Base-by-base conservation (phyloP, 2,797 vertebrate genomes). In the Sphenopsis melanotis region DNA sequence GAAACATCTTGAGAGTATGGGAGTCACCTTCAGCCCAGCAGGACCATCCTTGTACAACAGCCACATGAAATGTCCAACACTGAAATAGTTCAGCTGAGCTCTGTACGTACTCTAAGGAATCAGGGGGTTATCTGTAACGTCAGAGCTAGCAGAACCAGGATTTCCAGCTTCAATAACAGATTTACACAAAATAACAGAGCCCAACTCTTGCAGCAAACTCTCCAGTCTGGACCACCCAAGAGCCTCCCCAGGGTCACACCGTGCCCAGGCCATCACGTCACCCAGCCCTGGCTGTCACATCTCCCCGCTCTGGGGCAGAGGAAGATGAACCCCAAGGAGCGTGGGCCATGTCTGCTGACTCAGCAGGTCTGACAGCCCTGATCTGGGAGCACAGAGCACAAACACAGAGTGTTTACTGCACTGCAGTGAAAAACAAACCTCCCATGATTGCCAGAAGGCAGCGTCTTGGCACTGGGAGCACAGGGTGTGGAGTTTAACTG, bases 261-360 rank as follows among this genome's bases (percentile, higher is more conserved):
- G 0, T 37, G 46, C 30, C 65, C 65, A 13, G 34, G 70, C 29
- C 36, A 3, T 10, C 78, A 37, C 0, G 0, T 32, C 74, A 66
- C 53, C 39, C 60, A 42, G 50, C 74, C 26, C 66, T 11, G 41
- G 21, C 59, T 71, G 44, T 13, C 23, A 3, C 79, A 64, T 20
- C 34, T 30, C 24, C 83, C 47, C 0, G 24, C 52, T 71, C 44
- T 41, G 24, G 14, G 6, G 34, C 0, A 2, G 19, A 17, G 20
- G 15, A 59, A 32, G 52, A 52, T 13, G 63, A 56, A 21, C 39
- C 42, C 53, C 55, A 27, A 27, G 32, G 60, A 83, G n/a, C 27
- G 11, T 0, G 12, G 27, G 17, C 55, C 27, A 3, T 0, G 8
- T 39, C 63, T 85, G 71, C 75, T 79, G 60, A 23, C 41, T 85